Base-by-base conservation (phyloP, 2,888 invertebrate species). In the Pseudococcus viburni region DNA sequence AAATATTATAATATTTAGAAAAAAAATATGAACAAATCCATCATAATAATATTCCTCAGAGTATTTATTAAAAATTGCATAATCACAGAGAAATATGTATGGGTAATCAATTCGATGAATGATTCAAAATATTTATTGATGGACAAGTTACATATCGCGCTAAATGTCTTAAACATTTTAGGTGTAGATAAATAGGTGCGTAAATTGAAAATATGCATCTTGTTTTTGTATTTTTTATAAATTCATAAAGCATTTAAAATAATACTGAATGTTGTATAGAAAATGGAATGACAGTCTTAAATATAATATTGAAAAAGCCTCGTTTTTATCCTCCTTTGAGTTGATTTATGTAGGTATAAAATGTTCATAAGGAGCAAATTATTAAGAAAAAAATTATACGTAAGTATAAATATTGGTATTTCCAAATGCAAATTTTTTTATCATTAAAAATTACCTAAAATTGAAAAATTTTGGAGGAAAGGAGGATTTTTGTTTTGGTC, bases 41-140 rank as follows among this genome's bases (percentile, higher is more conserved):
- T 6, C 55, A 55, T n/a, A n/a, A 51, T n/a, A 55, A 55, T 55
- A 55, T 55, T 55, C 55, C 55, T 55, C 55, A 55, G 55, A 55
- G n/a, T 55, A 55, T 55, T 55, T 55, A 55, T 55, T 55, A 55
- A 55, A 55, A 55, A 55, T 55, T 55, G 15, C 19, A 26, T 68
- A 26, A 68, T 68, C 68, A 26, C 68, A 68, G 55, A 55, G 48
- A 51, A 51, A 15, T 51, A 51, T 51, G 48, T 15, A 55, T 55
- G 55, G 55, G 55, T 68, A 68, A 68, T 68, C n/a, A 55, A 68
- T 26, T 68, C 26, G 68, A 68, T 22, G 68, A 26, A 68, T 68
- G 68, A 68, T 68, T 68, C 68, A 68, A 68, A 68, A 26, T 26
- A 68, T 68, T 68, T 68, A 68, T 68, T 68, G 22, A 26, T 26